Evolutionary conservation across 2,797 vertebrate genomes (phyloP).

Genomic region (Rhinella marina): DNA sequence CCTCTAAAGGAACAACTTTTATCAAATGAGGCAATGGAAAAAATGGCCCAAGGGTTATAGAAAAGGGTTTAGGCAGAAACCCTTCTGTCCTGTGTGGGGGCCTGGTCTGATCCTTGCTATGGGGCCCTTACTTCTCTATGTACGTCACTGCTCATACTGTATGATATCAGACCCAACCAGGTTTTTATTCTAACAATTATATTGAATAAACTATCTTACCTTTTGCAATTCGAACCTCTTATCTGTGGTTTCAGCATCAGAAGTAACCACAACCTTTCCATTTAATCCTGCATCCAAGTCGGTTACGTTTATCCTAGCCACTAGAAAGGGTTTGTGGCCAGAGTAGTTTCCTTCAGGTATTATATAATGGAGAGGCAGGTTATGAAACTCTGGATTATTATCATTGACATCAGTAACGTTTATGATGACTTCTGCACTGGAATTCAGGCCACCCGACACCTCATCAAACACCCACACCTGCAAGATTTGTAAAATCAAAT

Average conservation of each 20-base stretch:
- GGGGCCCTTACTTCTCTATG: too few relatives aligned
- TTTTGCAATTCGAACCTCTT: slow-evolving; percentile 71
- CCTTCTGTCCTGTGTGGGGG: too few relatives aligned
- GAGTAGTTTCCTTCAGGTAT: slow-evolving; percentile 73
- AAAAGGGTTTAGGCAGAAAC: too few relatives aligned
- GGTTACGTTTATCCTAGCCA: slow-evolving; percentile 67
- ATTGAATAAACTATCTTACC: slow-evolving; percentile 68
- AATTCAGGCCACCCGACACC: slow-evolving; percentile 66
- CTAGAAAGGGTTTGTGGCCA: slow-evolving; percentile 10
- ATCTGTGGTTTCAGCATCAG: slow-evolving; percentile 65
- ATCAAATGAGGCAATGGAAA: too few relatives aligned
- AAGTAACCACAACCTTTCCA: slow-evolving; percentile 68
- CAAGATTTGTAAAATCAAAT: slow-evolving; percentile 32
- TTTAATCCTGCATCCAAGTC: slow-evolving; percentile 77
- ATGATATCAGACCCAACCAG: not conserved
- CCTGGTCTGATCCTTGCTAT: too few relatives aligned
- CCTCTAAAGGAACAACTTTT: too few relatives aligned
- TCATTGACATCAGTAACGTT: slow-evolving; percentile 81
- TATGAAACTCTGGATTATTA: slow-evolving; percentile 79
- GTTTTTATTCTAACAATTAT: not conserved
- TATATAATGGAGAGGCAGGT: slow-evolving; percentile 67
- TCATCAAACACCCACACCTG: slow-evolving; percentile 81
- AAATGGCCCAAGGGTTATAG: too few relatives aligned
- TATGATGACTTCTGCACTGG: slow-evolving; percentile 75
- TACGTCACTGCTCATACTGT: too few relatives aligned